These are phyloP conservation scores for Panthera uncia DNA, from an alignment of 2,113 vertebrate species.

Conservation along the genomic window DNA sequence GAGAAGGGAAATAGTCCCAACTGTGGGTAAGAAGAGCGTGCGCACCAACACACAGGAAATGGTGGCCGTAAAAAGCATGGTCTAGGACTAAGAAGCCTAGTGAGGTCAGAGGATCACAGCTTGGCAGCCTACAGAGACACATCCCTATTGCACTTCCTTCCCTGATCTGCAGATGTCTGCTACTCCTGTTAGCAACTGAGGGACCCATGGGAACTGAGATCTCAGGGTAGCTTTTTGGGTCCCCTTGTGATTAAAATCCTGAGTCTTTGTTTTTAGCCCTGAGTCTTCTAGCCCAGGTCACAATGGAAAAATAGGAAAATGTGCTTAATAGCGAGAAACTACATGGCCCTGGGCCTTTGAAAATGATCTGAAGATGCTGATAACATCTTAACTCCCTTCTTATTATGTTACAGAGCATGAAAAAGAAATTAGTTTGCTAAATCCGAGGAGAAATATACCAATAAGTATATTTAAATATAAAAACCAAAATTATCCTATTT, in stretches of 20 bases:
- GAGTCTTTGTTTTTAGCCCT: not conserved
- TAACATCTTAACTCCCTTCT: not conserved
- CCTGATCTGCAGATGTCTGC: not conserved
- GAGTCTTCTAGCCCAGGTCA: not conserved
- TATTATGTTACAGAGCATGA: not conserved
- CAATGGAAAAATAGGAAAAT: not conserved
- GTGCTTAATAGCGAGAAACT: not conserved
- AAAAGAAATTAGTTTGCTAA: slow-evolving; percentile 1
- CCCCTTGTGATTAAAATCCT: not conserved
- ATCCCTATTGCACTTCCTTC: not conserved
- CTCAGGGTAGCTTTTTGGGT: not conserved
- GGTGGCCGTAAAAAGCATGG: not conserved
- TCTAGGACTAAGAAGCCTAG: too few relatives aligned
- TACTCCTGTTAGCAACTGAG: not conserved
- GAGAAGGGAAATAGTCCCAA: not conserved
- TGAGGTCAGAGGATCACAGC: too few relatives aligned
- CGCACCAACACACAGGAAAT: not conserved
- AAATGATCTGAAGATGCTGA: not conserved
- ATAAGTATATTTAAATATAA: not conserved
- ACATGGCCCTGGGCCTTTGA: not conserved
- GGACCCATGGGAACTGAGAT: not conserved
- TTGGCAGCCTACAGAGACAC: not conserved
- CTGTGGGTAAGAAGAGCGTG: not conserved
- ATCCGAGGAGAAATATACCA: not conserved
- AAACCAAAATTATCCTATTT: not conserved